Base-by-base conservation (phyloP, 2,797 vertebrate genomes). In the Muraenolepis orangiensis region DNA sequence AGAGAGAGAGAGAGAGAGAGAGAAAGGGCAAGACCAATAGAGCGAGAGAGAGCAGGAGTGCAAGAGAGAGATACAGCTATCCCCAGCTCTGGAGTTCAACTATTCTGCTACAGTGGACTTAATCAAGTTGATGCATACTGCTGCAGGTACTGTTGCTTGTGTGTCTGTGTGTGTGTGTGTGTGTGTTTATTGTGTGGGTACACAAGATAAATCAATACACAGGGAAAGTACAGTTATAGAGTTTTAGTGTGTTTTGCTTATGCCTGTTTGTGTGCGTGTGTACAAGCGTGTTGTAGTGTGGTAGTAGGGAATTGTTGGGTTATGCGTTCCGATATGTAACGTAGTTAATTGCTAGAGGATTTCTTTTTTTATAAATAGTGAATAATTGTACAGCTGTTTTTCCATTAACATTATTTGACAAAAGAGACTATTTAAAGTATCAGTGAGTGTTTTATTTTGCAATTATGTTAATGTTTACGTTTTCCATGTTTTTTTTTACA, bases 111-210 rank as follows among this genome's bases (percentile, higher is more conserved):
- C 94, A 93, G 94, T 96, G 95, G 95, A 97, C 96, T 96, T 97
- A 96, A 97, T 98, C 97, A 96, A 96, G 96, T 98, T 97, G 97
- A 98, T 98, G 97, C 96, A 95, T 96, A 93, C 96, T 94, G 95
- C 96, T 95, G 95, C 98, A 99, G 98, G 98, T 99, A 99, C 94
- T 3, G 82, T 88, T 93, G 93, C 86, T 38, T 86, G 79, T 85
- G 80, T 80, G 71, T 72, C 26, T 75, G 70, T 75, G 13, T 73
- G 76, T 82, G 69, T 74, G 66, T 77, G 42, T 36, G 36, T 78
- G 74, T 40, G 67, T 73, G 31, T 66, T 40, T 72, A 10, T 42
- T 40, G 29, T 71, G 14, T 71, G 70, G 29, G 26, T 57, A 2
- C 51, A 26, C 7, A 34, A 34, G 28, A 30, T 11, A 66, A 30